Evolutionary conservation across 2,113 vertebrate species (phyloP).

Genomic region (Peucedramus taeniatus): DNA sequence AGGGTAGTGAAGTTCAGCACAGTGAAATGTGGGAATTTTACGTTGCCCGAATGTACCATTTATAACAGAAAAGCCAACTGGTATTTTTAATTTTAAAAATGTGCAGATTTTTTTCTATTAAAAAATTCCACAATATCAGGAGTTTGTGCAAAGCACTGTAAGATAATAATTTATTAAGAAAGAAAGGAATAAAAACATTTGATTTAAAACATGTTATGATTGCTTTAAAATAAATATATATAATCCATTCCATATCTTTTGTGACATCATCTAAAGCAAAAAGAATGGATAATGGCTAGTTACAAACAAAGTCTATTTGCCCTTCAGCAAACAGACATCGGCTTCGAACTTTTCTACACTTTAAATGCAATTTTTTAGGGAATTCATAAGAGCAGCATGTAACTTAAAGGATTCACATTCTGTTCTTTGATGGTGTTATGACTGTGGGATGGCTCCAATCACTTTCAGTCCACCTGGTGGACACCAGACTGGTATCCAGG

Average conservation of each 20-base stretch:
- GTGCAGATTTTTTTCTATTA: not conserved
- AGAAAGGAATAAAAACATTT: not conserved
- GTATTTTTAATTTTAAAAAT: not conserved
- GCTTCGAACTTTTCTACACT: not conserved
- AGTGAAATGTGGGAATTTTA: not conserved
- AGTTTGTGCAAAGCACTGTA: not conserved
- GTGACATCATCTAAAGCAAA: not conserved
- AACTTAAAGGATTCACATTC: not conserved
- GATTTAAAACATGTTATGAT: not conserved
- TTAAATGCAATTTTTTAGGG: not conserved
- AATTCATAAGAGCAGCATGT: not conserved
- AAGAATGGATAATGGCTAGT: not conserved
- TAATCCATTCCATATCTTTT: not conserved
- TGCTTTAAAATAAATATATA: not conserved
- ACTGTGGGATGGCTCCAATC: not conserved
- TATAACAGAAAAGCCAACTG: not conserved
- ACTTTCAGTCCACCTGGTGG: not conserved
- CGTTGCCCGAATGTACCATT: not conserved
- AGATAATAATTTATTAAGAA: not conserved
- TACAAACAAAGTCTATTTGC: not conserved
- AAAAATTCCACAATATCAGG: not conserved
- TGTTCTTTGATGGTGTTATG: not conserved
- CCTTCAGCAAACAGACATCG: not conserved
- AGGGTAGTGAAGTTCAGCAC: not conserved
- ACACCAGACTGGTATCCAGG: not conserved